Evolutionary conservation across 2,797 vertebrate genomes (phyloP).

Genomic region (Paratrypauchen microcephalus): DNA sequence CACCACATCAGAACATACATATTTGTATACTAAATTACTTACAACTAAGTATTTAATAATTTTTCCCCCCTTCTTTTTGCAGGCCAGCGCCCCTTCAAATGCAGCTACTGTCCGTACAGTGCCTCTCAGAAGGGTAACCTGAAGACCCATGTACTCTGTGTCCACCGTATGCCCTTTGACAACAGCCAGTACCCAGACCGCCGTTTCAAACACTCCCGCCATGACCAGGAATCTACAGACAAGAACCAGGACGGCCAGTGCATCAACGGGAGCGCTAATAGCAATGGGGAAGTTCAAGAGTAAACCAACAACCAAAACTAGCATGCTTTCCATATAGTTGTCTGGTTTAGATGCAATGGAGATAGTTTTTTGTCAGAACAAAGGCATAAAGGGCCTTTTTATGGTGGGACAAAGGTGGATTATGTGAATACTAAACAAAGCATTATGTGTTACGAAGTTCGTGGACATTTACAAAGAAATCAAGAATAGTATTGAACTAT

Average conservation of each 20-base stretch:
- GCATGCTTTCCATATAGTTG: not conserved
- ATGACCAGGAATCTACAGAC: conserved; percentile 75
- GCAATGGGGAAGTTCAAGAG: conserved; percentile 37
- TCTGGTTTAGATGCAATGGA: not conserved
- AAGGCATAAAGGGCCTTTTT: not conserved
- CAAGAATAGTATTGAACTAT: conserved; percentile 17
- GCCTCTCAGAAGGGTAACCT: conserved; percentile 97
- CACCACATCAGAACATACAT: not conserved
- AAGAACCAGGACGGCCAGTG: conserved; percentile 64
- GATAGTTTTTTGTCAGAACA: not conserved
- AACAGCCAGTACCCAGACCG: conserved; percentile 93
- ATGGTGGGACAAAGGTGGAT: conserved; percentile 4
- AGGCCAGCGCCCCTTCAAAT: conserved; percentile 89
- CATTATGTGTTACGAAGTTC: conserved; percentile 27
- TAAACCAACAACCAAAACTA: conserved; percentile 18
- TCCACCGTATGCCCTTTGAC: conserved; percentile 97
- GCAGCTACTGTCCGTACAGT: conserved; percentile 90
- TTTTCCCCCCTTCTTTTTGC: conserved; percentile 21
- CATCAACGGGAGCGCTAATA: conserved; percentile 10
- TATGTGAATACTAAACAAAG: conserved; percentile 21
- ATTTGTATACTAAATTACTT: not conserved
- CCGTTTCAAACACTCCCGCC: conserved; percentile 89
- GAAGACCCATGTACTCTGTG: conserved; percentile 93
- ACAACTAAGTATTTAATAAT: not conserved
- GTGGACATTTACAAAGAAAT: conserved; percentile 31